Base-by-base conservation (phyloP, 1,140 invertebrate species). In the Acromyrmex heyeri region DNA sequence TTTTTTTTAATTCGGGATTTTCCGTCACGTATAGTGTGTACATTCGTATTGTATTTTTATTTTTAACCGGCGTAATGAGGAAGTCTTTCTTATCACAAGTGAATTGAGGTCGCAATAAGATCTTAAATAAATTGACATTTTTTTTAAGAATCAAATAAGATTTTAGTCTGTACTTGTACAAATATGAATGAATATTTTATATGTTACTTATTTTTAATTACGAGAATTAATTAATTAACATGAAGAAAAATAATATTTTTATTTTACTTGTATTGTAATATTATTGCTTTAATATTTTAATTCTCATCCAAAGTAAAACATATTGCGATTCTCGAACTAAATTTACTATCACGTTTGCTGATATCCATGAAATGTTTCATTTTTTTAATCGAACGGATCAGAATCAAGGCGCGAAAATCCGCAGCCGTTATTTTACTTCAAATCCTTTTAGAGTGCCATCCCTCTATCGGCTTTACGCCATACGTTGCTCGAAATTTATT, bases 1-100 rank as follows among this genome's bases (percentile, higher is more conserved):
- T 78, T 67, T 38, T 65, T 67, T 65, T 61, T 30, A 78, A 65
- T 65, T 64, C 14, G 24, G 18, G 24, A 78, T 78, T 78, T 78
- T 78, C 38, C 10, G 75, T 78, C 24, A 38, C 38, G 24, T 64
- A 48, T 38, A 61, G 7, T 55, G 24, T 5, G 6, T 7, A 12
- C 44, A 10, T 75, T 76, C 30, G 55, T 21, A 12, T 61, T 27
- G 12, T 30, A 16, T 50, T 14, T 14, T 50, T 8, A 18, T 21
- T 50, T 62, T 78, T 48, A 6, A 16, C 2, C 18, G 3, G 1
- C 12, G 18, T n/a, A 50, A 78, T 18, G 24, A 78, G 27, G 5
- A 44, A 44, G 8, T 24, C 8, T 18, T 38, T 61, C 34, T 57
- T 57, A 21, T 55, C 2, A 30, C 18, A 18, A 48, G 1, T 12